A percentile compares a stretch with the other conserved stretches of the same genome.
Evolutionary conservation across 1,140 invertebrate species (phyloP).

Genomic region (Drosophila novamexicana): DNA sequence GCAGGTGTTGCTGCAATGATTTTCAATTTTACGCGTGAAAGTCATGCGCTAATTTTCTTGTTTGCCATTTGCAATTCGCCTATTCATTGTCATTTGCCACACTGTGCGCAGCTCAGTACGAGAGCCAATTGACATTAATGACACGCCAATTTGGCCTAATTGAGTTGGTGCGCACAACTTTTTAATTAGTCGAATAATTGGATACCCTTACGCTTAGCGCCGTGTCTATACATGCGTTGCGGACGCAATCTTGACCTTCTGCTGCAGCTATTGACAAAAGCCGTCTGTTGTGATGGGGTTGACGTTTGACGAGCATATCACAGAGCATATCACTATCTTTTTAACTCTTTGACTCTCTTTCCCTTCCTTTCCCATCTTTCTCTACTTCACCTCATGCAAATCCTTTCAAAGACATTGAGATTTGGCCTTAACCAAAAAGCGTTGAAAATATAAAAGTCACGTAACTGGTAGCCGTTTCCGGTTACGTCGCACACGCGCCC

Average conservation of each 20-base stretch:
- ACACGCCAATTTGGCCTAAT: constrained; percentile 70
- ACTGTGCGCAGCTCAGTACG: constrained; percentile 18
- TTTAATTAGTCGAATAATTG: constrained; percentile 62
- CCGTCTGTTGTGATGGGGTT: constrained; percentile 10
- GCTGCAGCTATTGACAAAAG: constrained; percentile 12
- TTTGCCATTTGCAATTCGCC: constrained; percentile 51
- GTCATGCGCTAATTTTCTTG: constrained; percentile 78
- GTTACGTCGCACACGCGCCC: constrained; percentile 63
- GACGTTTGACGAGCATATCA: constrained; percentile 32
- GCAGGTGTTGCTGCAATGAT: constrained; percentile 82
- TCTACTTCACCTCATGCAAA: constrained; percentile 20
- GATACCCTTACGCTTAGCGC: constrained; percentile 4
- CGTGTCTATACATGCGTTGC: constrained; percentile 10
- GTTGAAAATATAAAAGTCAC: constrained; percentile 81
- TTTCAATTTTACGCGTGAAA: constrained; percentile 81
- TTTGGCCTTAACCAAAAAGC: constrained; percentile 52
- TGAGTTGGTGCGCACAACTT: constrained; percentile 58
- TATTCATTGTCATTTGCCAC: constrained; percentile 80
- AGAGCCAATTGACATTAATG: constrained; percentile 75
- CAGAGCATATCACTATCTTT: background rate
- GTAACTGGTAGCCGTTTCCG: constrained; percentile 77
- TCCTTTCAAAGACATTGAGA: constrained; percentile 36
- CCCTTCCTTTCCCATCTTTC: background rate
- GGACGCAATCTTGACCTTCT: constrained; percentile 34
- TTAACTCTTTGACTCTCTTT: background rate